Base-by-base conservation (phyloP, 1,140 invertebrate genomes). In the Dinothrombium tinctorium region DNA sequence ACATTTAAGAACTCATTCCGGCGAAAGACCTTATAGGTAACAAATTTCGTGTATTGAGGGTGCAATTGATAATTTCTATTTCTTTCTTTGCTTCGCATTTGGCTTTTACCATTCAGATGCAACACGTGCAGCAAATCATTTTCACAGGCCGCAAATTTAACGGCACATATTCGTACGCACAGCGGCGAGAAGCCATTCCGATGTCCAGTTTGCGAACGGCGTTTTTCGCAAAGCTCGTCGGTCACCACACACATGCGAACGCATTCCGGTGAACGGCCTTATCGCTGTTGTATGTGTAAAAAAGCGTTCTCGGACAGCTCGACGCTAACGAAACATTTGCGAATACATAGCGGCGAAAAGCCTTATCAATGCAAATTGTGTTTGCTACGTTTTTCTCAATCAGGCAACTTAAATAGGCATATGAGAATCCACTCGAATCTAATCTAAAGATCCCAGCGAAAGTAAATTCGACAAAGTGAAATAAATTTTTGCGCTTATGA, bases 401-500 rank as follows among this genome's bases (percentile, higher is more conserved):
- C 86, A 35, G 90, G 92, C 31, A 98, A 96, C 62, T 68, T 96
- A 17, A 96, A 98, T 64, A 71, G 92, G 52, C 92, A 99, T 59
- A 96, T 98, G 90, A 67, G 89, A 50, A 87, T 98, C 11, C 92
- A 99, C 44, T 5, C 33, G 12, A 36, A 36, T 21, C 20, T 36
- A 7, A 36, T 12, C 19, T 36, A 21, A 36, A 15, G n/a, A n/a
- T n/a, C n/a, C n/a, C n/a, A n/a, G n/a, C n/a, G n/a, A n/a, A n/a
- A n/a, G n/a, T n/a, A n/a, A n/a, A n/a, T n/a, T n/a, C n/a, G n/a
- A n/a, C n/a, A n/a, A n/a, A n/a, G n/a, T n/a, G n/a, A n/a, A n/a
- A n/a, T n/a, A n/a, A n/a, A n/a, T n/a, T n/a, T n/a, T n/a, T n/a
- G n/a, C n/a, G n/a, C n/a, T n/a, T n/a, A n/a, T n/a, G n/a, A n/a